A percentile compares a stretch with the other conserved stretches of the same genome.
Conservation (phyloP, 2,113 vertebrate species). For the Dasyornis broadbenti region DNA sequence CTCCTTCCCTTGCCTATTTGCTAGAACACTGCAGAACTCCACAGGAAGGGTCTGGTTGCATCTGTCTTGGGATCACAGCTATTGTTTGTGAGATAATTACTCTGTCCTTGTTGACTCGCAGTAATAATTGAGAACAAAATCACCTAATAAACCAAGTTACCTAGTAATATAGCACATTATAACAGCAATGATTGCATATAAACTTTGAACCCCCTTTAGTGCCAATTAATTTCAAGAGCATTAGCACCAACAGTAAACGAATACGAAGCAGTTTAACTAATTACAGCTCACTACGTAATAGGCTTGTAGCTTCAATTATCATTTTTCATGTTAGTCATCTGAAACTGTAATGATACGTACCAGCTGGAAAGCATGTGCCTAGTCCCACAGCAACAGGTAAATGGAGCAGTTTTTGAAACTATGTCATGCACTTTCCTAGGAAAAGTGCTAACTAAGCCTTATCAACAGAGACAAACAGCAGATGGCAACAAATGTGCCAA, state of each 20-base stretch:
- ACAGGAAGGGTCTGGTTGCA: background rate
- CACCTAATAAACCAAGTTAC: constrained; percentile 36
- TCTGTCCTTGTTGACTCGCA: constrained; percentile 30
- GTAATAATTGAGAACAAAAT: constrained; percentile 4
- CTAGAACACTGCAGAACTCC: background rate
- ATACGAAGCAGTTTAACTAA: constrained; percentile 43
- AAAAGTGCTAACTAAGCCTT: constrained; percentile 47
- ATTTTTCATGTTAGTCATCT: constrained; percentile 29
- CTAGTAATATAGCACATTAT: constrained; percentile 20
- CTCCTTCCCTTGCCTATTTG: background rate
- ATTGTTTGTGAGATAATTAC: constrained; percentile 22
- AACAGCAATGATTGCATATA: constrained; percentile 5
- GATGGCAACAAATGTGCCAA: constrained; percentile 53
- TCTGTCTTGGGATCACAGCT: background rate
- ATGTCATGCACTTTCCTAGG: constrained; percentile 1
- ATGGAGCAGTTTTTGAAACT: background rate
- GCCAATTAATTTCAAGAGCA: constrained; percentile 52
- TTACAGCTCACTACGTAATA: constrained; percentile 42
- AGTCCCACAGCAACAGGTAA: constrained; percentile 35
- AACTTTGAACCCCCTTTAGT: constrained; percentile 43
- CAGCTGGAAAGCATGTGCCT: background rate
- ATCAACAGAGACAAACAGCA: constrained; percentile 50
- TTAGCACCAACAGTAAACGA: constrained; percentile 50
- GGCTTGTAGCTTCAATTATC: constrained; percentile 15
- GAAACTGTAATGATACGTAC: constrained; percentile 9